These are phyloP conservation scores for Moxostoma hubbsi DNA, from an alignment of 2,797 vertebrate genomes.

Conservation along the genomic window DNA sequence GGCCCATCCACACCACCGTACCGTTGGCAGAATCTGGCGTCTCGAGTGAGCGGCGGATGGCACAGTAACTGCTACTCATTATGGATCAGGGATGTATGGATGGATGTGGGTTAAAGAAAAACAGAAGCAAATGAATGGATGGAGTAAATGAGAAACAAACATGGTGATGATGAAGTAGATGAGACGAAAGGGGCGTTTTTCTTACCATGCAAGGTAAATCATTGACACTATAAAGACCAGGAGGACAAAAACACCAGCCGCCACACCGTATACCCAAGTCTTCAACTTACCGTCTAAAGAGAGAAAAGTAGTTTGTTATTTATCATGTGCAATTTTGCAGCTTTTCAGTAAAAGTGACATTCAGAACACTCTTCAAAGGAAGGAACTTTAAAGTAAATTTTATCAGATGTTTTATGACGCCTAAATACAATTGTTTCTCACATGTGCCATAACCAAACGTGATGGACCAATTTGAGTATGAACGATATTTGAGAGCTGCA, in stretches of 20 bases:
- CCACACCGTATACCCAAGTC: conserved; percentile 99
- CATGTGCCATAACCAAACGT: too few species aligned
- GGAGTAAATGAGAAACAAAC: conserved; percentile 20
- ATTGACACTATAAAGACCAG: conserved; percentile 98
- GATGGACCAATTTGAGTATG: too few species aligned
- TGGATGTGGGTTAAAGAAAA: background rate
- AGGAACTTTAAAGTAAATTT: too few species aligned
- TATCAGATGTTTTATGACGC: too few species aligned
- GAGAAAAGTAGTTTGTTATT: background rate
- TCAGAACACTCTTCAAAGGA: too few species aligned
- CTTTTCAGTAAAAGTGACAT: background rate
- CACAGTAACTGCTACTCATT: conserved; percentile 75
- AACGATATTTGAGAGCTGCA: too few species aligned
- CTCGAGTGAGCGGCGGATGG: conserved; percentile 70
- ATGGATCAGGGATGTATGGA: conserved; percentile 6
- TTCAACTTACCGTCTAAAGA: conserved; percentile 96
- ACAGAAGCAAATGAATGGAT: conserved; percentile 27
- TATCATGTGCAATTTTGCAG: too few species aligned
- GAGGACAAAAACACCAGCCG: conserved; percentile 94
- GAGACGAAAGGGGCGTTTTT: conserved; percentile 59
- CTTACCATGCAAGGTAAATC: conserved; percentile 99
- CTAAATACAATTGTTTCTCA: too few species aligned
- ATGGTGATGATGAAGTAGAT: conserved; percentile 61
- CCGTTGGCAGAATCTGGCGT: conserved; percentile 73
- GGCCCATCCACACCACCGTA: conserved; percentile 71